These are phyloP conservation scores for Platycercus adscitus DNA, from an alignment of 2,113 vertebrate genomes.

Conservation along the genomic window DNA sequence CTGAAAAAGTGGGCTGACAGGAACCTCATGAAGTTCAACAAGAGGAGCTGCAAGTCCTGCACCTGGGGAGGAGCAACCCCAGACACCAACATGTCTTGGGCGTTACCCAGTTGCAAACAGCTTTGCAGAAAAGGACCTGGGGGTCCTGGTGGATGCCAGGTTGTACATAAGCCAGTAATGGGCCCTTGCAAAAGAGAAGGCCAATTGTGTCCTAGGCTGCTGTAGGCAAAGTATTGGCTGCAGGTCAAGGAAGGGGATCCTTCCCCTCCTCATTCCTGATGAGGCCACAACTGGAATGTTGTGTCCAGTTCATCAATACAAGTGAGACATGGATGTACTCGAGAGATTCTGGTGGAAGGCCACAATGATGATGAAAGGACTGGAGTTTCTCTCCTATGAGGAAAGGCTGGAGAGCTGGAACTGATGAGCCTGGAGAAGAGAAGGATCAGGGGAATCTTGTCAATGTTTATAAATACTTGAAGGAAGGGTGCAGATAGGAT, in stretches of 20 bases:
- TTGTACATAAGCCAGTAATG: neutral
- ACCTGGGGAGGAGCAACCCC: neutral
- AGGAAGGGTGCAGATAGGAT: neutral
- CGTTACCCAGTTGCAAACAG: neutral
- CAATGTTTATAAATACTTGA: neutral
- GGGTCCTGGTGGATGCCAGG: neutral
- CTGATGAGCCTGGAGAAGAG: neutral
- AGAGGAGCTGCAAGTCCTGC: neutral
- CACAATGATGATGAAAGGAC: neutral
- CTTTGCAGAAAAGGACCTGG: neutral
- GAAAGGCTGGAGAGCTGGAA: neutral
- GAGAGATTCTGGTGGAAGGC: neutral
- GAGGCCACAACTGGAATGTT: neutral
- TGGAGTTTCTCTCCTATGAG: neutral
- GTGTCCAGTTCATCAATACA: neutral
- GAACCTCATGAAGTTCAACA: neutral
- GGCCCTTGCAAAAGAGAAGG: neutral
- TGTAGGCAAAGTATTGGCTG: neutral
- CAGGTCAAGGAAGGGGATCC: neutral
- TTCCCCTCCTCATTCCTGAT: neutral
- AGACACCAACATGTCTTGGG: neutral
- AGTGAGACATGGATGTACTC: neutral
- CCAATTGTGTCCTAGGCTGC: neutral
- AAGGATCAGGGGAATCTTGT: neutral
- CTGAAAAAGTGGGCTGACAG: neutral